Conservation (phyloP, 2,888 invertebrate genomes). For the Ophion slaviceki region DNA sequence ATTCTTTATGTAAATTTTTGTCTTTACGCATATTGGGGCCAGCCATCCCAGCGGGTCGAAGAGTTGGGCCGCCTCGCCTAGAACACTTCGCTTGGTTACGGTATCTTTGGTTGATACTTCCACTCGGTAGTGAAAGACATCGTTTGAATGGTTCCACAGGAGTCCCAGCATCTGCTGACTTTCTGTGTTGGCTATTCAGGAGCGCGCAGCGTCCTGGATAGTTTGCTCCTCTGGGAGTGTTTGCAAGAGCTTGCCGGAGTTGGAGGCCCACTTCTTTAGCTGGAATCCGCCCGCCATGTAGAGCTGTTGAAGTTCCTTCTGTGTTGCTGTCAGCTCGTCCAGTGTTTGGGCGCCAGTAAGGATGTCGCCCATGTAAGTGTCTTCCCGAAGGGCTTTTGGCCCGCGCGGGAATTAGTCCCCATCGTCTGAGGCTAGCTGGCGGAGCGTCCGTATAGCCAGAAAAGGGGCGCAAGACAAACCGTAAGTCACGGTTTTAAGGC, state of each 20-base stretch:
- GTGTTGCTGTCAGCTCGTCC: not conserved
- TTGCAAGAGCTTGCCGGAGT: not conserved
- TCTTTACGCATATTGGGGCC: too few relatives aligned
- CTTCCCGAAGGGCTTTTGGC: constrained; percentile 23
- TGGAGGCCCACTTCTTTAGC: not conserved
- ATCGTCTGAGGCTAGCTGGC: not conserved
- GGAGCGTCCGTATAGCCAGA: not conserved
- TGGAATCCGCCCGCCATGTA: constrained; percentile 30
- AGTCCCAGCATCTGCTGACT: not conserved
- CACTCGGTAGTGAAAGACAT: not conserved
- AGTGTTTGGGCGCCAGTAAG: constrained; percentile 44
- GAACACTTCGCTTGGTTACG: too few relatives aligned
- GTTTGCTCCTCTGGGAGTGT: not conserved
- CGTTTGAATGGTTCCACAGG: not conserved
- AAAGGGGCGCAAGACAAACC: not conserved
- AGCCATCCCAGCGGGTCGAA: too few relatives aligned
- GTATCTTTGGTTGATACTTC: not conserved
- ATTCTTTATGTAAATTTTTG: too few relatives aligned
- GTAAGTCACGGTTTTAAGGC: not conserved
- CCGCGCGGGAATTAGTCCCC: constrained; percentile 15
- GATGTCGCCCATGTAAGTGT: constrained; percentile 57
- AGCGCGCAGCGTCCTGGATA: too few relatives aligned
- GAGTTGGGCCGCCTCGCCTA: too few relatives aligned
- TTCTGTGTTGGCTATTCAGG: too few relatives aligned
- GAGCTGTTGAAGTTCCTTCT: constrained; percentile 34